Percentiles rank a stretch among this genome's conserved stretches.
phyloP scores from a whole-genome alignment of 2,888 invertebrate genomes.

The Euspilapteryx auroguttella region DNA sequence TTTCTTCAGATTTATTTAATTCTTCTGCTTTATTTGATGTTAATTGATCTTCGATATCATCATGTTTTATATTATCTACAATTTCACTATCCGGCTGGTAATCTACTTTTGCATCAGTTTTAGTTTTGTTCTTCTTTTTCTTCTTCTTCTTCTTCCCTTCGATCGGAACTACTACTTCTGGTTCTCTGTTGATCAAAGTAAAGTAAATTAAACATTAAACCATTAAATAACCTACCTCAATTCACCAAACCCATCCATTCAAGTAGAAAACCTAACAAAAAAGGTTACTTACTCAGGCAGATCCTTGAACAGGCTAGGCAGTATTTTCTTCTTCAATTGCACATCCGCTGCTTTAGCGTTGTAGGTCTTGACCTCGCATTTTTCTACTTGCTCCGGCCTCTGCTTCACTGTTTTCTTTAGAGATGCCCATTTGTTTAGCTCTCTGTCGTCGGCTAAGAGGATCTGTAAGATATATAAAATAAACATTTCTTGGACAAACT shows the following conservation, averaged over 20 bases:
- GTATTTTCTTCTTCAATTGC: conserved; percentile 74
- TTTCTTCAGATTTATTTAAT: conserved; percentile 5
- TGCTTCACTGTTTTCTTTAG: conserved; percentile 84
- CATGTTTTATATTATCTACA: not conserved
- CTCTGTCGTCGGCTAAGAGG: conserved; percentile 86
- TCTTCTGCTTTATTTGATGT: conserved; percentile 10
- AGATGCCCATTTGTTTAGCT: conserved; percentile 94
- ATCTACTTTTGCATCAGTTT: conserved; percentile 4
- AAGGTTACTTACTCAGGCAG: conserved; percentile 26
- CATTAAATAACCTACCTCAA: too few species aligned
- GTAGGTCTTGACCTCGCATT: conserved; percentile 77
- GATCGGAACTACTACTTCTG: conserved; percentile 27
- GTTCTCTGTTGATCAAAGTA: too few species aligned
- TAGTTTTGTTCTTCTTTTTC: conserved; percentile 30
- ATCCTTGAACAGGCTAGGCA: conserved; percentile 73
- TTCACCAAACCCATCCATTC: too few species aligned
- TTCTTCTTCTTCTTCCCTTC: conserved; percentile 28
- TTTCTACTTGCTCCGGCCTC: conserved; percentile 76
- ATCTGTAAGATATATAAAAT: conserved; percentile 70
- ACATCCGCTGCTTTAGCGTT: conserved; percentile 72
- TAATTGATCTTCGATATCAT: conserved; percentile 6
- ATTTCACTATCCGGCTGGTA: conserved; percentile 7
- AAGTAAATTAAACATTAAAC: too few species aligned
- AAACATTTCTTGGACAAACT: not conserved
- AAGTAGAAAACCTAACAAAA: too few species aligned